Base-by-base conservation (phyloP, 2,113 vertebrate genomes). In the Aegotheles bennettii region DNA sequence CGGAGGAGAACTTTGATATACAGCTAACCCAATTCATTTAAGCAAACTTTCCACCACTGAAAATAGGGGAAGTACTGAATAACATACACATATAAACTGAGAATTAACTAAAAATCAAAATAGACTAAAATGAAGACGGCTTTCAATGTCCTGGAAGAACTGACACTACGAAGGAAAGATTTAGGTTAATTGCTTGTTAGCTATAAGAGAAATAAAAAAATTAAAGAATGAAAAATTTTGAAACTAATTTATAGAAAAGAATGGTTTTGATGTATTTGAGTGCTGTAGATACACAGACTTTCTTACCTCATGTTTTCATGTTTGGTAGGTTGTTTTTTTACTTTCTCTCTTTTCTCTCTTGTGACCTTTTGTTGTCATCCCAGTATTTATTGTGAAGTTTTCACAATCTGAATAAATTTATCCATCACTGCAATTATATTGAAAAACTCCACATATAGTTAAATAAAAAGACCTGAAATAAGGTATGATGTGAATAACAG, bases 231-330 rank as follows among this genome's bases (percentile, higher is more conserved):
- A 35, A 51, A 76, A 25, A 25, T 4, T 0, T 0, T 9, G 5
- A 28, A 73, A 38, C 6, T 10, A 15, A 9, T 80, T 53, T 15
- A 25, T 2, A 60, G 19, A 73, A 57, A 53, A 26, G 7, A 33
- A 15, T 33, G 0, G 0, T 2, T 18, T 47, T 35, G 6, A 2
- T 59, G 12, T n/a, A 16, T 29, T 61, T 71, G 29, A 60, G 14
- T 53, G 14, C 13, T 76, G 2, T 63, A 89, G 9, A 33, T 57
- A 24, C 10, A 36, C 3, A 51, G 11, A 45, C 0, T 26, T 91
- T 35, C 7, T 6, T 45, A 29, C 4, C 1, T 48, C 3, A 11
- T 25, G 11, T 51, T 56, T 69, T 74, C 31, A 7, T 74, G 0
- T 21, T 75, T 65, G 11, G 2, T 53, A 51, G 28, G 11, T 28